Evolutionary conservation across 2,797 vertebrate species (phyloP), one percentile per base, ranked within the genome.

Genomic region (Acanthurus leucopareius): DNA sequence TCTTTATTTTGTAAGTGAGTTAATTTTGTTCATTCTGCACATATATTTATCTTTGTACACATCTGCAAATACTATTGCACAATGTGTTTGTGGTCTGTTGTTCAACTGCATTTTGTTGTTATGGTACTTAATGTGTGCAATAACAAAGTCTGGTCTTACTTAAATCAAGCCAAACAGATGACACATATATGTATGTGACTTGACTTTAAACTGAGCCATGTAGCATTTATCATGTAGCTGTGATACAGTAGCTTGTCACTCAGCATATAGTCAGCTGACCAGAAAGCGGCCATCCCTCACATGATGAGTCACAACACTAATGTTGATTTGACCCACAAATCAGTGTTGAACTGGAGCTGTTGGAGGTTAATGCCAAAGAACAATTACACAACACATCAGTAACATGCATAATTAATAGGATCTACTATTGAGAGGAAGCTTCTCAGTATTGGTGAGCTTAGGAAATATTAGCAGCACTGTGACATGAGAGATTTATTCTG

Each of bases 401-500:
- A 61, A 65, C 45, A 20, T 38, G 62, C 66, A 83, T 75, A 78
- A 85, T 80, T 72, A 84, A 74, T n/a, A 19, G 56, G 56, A 69
- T 65, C 57, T 52, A 75, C 38, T 15, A 38, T 56, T 53, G 66
- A 58, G 79, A 84, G 77, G 79, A 88, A 79, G 62, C 47, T 15
- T 65, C 67, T 70, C 64, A 52, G 80, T 38, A 25, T 63, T 53
- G 38, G 25, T 13, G 45, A 75, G 56, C 61, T 47, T n/a, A 61
- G 82, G 76, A 91, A 91, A 90, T 70, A 65, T 61, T 44, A 63
- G 75, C 69, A 61, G 62, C 1, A 32, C 70, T 84, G 81, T 84
- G 79, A 90, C 73, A 78, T 56, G 65, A 78, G 75, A 80, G 80
- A 86, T 88, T 91, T 88, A 89, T 79, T 84, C 77, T 58, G 51